Percentiles rank a stretch among this genome's conserved stretches.
Evolutionary conservation across 2,113 vertebrate genomes (phyloP).

Genomic region (Tragelaphus scriptus): DNA sequence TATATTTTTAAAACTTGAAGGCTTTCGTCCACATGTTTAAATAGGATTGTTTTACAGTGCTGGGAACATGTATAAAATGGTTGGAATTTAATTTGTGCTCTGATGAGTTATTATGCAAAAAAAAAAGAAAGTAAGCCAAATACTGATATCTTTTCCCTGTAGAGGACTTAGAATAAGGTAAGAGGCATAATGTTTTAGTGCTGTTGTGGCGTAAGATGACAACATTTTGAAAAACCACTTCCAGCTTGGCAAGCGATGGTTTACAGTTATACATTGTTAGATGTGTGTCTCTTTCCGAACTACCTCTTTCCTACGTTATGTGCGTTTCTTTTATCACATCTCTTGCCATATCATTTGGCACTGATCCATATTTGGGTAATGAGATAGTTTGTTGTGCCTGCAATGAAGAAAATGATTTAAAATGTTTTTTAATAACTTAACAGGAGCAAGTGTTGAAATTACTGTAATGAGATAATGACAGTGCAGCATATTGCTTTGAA

Average conservation of each 20-base stretch:
- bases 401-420: conserved; percentile 75
- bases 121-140: not conserved
- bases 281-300: fast-evolving
- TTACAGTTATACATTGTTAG: not conserved
- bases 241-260: not conserved
- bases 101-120: not conserved
- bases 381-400: conserved; percentile 76
- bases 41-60: not conserved
- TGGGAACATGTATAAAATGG: not conserved
- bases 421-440: conserved; percentile 76
- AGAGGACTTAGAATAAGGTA: not conserved
- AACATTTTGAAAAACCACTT: not conserved
- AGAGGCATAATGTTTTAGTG: not conserved
- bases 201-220: not conserved
- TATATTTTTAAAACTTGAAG: not conserved
- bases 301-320: not conserved
- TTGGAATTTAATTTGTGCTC: not conserved
- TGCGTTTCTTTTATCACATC: not conserved
- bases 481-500: conserved; percentile 62
- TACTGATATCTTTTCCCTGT: not conserved
- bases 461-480: conserved; percentile 77
- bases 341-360: conserved; percentile 53
- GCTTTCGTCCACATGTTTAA: not conserved
- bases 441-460: conserved; percentile 74
- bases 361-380: conserved; percentile 62